These are phyloP conservation scores for Tinamus major DNA, from an alignment of 2,797 vertebrate genomes.

Conservation along the genomic window DNA sequence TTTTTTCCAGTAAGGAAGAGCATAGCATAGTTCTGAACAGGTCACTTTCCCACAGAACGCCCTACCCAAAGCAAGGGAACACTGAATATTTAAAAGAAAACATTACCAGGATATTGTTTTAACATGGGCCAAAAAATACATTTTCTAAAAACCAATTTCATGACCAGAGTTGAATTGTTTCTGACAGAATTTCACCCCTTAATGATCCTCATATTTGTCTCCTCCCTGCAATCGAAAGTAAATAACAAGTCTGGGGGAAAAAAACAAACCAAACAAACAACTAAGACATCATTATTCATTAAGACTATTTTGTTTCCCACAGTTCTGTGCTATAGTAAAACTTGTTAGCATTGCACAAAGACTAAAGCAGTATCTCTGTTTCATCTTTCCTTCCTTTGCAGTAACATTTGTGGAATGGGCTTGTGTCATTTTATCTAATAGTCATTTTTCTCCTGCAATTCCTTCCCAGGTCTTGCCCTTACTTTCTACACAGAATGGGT, in stretches of 20 bases:
- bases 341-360: not conserved
- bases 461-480: slow-evolving; percentile 1
- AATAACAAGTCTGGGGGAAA: not conserved
- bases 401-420: not conserved
- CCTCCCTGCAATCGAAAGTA: not conserved
- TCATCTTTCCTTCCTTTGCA: not conserved
- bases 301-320: not conserved
- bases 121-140: not conserved
- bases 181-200: not conserved
- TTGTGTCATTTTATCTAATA: slow-evolving; percentile 10
- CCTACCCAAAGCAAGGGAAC: not conserved
- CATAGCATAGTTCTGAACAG: not conserved
- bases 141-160: not conserved
- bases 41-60: not conserved
- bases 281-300: not conserved
- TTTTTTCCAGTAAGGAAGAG: not conserved
- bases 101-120: not conserved
- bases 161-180: not conserved
- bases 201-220: not conserved
- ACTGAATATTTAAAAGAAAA: not conserved
- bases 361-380: not conserved
- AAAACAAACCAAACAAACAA: not conserved
- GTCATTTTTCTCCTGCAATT: not conserved
- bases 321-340: not conserved
- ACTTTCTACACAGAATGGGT: not conserved